Evolutionary conservation across 2,113 vertebrate species (phyloP).

Genomic region (Neolamprologus falcicula): DNA sequence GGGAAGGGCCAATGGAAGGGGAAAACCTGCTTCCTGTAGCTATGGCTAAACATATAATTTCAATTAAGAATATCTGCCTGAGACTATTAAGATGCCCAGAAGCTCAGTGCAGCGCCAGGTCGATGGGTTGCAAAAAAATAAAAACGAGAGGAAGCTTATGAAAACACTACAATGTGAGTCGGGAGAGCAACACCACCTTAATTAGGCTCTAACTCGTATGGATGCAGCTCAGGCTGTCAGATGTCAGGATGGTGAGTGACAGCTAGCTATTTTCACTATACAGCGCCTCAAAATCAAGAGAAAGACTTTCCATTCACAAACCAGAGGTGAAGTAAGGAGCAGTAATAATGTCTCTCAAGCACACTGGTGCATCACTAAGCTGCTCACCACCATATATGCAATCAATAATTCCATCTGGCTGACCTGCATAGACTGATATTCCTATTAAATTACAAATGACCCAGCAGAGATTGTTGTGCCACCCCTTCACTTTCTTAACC

Average conservation of each 20-base stretch:
- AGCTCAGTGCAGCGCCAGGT: neutral
- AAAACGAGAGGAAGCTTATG: neutral
- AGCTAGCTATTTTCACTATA: neutral
- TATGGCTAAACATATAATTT: slow-evolving; percentile 29
- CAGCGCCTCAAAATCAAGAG: neutral
- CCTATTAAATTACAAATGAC: neutral
- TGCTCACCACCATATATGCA: neutral
- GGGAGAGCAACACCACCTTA: neutral
- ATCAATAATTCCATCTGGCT: neutral
- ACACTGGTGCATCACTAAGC: neutral
- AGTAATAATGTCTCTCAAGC: neutral
- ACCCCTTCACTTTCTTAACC: neutral
- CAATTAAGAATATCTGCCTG: slow-evolving; percentile 28
- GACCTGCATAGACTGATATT: neutral
- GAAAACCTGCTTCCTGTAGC: slow-evolving; percentile 3
- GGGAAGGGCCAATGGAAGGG: neutral
- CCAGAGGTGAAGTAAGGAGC: neutral
- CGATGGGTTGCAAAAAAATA: neutral
- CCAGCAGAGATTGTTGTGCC: neutral
- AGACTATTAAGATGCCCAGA: slow-evolving; percentile 11
- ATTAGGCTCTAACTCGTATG: slow-evolving; percentile 17
- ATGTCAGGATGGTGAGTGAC: slow-evolving; percentile 19
- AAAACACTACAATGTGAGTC: neutral
- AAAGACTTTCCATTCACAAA: neutral
- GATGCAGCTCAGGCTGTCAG: neutral